phyloP scores from a whole-genome alignment of 2,113 vertebrate genomes.

The Brevimyrus niger region DNA sequence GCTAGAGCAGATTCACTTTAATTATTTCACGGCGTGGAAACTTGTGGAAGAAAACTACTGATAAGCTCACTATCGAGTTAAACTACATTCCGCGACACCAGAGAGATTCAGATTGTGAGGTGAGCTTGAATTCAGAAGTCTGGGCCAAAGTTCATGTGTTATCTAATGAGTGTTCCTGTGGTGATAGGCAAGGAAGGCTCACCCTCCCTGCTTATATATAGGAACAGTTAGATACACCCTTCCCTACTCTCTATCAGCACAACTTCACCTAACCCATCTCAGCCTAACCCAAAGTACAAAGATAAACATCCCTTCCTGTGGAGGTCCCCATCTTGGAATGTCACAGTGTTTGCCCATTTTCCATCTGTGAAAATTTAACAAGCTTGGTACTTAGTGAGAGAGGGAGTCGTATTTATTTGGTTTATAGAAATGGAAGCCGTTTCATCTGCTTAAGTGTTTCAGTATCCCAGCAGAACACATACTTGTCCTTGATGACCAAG shows the following conservation, averaged over 20 bases:
- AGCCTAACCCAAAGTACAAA: not conserved
- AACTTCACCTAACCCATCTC: not conserved
- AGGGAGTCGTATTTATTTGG: not conserved
- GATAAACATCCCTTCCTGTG: not conserved
- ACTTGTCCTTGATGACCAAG: not conserved
- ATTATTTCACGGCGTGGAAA: not conserved
- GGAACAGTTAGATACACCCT: not conserved
- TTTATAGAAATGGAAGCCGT: not conserved
- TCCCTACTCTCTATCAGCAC: constrained; percentile 3
- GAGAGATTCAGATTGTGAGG: constrained; percentile 39
- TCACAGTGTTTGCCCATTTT: not conserved
- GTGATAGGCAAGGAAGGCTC: constrained; percentile 29
- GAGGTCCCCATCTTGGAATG: not conserved
- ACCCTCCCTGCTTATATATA: constrained; percentile 6
- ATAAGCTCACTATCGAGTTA: constrained; percentile 9
- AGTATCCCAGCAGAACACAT: not conserved
- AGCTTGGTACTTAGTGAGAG: not conserved
- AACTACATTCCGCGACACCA: constrained; percentile 35
- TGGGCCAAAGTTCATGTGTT: constrained; percentile 42
- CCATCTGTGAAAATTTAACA: not conserved
- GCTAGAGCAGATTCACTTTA: not conserved
- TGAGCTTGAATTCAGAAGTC: constrained; percentile 24
- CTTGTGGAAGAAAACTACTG: not conserved
- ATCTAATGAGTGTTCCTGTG: constrained; percentile 8
- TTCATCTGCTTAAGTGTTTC: not conserved